A percentile compares a stretch with the other conserved stretches of the same genome.
Evolutionary conservation across 1,140 invertebrate genomes (phyloP).

Genomic region (Brachionus rotundiformis): DNA sequence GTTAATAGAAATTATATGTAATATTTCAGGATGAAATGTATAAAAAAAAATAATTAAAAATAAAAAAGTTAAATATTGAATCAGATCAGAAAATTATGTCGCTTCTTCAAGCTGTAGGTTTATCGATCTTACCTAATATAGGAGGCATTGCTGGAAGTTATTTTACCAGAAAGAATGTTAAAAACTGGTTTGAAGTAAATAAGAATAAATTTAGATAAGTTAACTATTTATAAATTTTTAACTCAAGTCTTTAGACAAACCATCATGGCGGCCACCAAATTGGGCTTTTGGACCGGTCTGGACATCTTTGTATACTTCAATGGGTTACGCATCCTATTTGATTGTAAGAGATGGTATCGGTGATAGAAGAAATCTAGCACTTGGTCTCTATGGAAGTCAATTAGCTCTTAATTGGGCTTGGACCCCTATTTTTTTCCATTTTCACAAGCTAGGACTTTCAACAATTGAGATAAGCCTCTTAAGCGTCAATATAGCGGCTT

Average conservation of each 20-base stretch:
- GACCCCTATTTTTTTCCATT: conserved; percentile 81
- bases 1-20: too few species aligned
- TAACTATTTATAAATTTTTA: too few species aligned
- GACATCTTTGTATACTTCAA: conserved; percentile 76
- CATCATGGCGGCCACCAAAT: conserved; percentile 77
- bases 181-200: conserved; percentile 69
- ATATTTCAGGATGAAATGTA: background rate
- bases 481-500: conserved; percentile 69
- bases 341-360: conserved; percentile 62
- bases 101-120: conserved; percentile 44
- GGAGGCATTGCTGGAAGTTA: conserved; percentile 56
- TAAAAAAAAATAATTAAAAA: too few species aligned
- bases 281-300: conserved; percentile 78
- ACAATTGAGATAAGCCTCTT: conserved; percentile 72
- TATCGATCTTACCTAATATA: conserved; percentile 43
- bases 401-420: conserved; percentile 81
- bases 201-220: background rate
- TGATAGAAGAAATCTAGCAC: conserved; percentile 57
- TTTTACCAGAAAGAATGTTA: conserved; percentile 66
- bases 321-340: conserved; percentile 85
- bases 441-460: conserved; percentile 73
- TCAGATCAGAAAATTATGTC: too few species aligned
- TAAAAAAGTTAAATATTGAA: too few species aligned
- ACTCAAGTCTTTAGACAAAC: conserved; percentile 72
- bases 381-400: conserved; percentile 75